Evolutionary conservation across 2,888 invertebrate species (phyloP).

Genomic region (Eupithecia abbreviata): DNA sequence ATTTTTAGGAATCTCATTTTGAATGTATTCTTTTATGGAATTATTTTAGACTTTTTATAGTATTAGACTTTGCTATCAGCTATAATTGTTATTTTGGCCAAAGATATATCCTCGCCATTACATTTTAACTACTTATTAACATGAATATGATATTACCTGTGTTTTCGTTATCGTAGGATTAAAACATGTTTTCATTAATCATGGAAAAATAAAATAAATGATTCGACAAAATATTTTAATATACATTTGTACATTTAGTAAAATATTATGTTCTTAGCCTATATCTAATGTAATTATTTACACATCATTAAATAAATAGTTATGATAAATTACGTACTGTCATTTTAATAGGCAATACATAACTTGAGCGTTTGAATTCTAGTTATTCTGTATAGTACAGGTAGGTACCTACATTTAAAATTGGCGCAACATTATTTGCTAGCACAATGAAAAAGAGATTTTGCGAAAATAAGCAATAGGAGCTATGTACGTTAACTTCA

Average conservation of each 20-base stretch:
- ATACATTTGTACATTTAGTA: conserved; percentile 80
- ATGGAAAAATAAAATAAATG: conserved; percentile 43
- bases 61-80: not conserved
- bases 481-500: not conserved
- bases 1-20: conserved; percentile 12
- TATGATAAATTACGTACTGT: conserved; percentile 67
- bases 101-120: not conserved
- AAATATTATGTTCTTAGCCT: conserved; percentile 73
- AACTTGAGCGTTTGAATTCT: conserved; percentile 18
- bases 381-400: not conserved
- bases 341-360: conserved; percentile 57
- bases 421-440: not conserved
- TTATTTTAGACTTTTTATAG: not conserved
- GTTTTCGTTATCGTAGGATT: not conserved
- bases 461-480: not conserved
- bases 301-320: conserved; percentile 79
- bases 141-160: not conserved
- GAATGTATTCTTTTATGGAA: not conserved
- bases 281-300: conserved; percentile 68
- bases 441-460: not conserved
- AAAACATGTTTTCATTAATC: not conserved
- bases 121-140: not conserved
- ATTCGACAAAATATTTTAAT: conserved; percentile 66
- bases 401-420: not conserved
- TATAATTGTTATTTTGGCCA: not conserved